Percentiles rank a stretch among this genome's conserved stretches.
phyloP scores from a whole-genome alignment of 2,113 vertebrate species.

The Tapirus terrestris region DNA sequence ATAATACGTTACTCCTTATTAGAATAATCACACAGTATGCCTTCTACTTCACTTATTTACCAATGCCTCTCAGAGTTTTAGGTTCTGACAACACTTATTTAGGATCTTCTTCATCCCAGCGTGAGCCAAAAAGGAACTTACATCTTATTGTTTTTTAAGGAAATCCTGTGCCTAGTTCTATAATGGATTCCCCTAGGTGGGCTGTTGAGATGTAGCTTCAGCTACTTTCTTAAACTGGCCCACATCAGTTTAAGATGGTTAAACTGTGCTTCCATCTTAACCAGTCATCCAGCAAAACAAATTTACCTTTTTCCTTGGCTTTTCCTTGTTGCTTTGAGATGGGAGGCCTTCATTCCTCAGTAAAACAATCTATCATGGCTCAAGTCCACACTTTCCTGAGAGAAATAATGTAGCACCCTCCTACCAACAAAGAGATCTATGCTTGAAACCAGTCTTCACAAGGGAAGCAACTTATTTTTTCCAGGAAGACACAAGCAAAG shows the following conservation, averaged over 20 bases:
- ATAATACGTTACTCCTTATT: neutral
- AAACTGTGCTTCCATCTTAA: neutral
- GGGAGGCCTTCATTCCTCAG: neutral
- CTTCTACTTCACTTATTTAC: neutral
- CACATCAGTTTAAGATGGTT: neutral
- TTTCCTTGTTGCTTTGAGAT: neutral
- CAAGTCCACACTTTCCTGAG: neutral
- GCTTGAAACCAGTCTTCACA: conserved; percentile 1
- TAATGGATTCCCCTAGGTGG: neutral
- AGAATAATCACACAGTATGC: neutral
- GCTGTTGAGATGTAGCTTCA: neutral
- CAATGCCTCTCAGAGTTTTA: neutral
- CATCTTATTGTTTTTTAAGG: neutral
- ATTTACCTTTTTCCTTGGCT: neutral
- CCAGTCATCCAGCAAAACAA: conserved; percentile 4
- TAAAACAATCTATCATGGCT: neutral
- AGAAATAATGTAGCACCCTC: neutral
- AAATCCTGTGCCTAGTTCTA: neutral
- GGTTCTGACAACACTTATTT: neutral
- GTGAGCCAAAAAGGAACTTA: conserved; percentile 12
- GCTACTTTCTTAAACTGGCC: conserved; percentile 7
- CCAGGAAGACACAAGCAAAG: conserved; percentile 14
- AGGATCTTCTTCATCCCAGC: conserved; percentile 36
- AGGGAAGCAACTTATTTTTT: neutral
- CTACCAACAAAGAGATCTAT: neutral